Conservation (phyloP, 2,888 invertebrate genomes). For the Melanophora roralis region DNA sequence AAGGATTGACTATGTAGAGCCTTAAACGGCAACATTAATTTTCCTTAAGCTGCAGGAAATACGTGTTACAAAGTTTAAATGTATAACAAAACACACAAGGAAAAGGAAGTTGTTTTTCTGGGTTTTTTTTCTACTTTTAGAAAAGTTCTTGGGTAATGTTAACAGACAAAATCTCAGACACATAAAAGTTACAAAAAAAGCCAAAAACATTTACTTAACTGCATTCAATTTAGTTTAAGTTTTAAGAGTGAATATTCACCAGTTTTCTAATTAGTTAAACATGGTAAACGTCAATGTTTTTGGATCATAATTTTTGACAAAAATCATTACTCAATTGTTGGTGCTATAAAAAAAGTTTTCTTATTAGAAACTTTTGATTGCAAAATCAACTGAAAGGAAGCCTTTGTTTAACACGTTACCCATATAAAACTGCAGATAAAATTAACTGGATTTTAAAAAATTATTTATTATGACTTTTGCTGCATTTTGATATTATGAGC, state of each 20-base stretch:
- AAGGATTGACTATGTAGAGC: conserved; percentile 47
- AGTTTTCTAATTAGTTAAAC: conserved; percentile 46
- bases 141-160: conserved; percentile 28
- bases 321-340: conserved; percentile 37
- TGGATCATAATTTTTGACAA: neutral
- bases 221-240: conserved; percentile 3
- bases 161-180: conserved; percentile 36
- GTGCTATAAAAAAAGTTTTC: conserved; percentile 50
- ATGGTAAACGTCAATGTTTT: neutral
- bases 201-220: neutral
- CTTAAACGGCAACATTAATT: conserved; percentile 34
- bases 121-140: conserved; percentile 16
- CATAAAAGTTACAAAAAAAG: conserved; percentile 23
- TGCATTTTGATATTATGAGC: conserved; percentile 28
- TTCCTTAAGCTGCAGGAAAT: conserved; percentile 48
- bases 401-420: conserved; percentile 4
- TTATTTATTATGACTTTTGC: conserved; percentile 36
- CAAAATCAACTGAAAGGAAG: conserved; percentile 14
- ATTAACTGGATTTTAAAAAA: neutral
- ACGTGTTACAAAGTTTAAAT: conserved; percentile 44
- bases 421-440: neutral
- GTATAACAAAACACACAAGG: conserved; percentile 20
- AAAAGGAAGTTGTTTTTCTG: conserved; percentile 52
- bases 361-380: conserved; percentile 21
- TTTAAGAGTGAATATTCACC: neutral